Base-by-base conservation (phyloP, 2,113 vertebrate genomes). In the Aegithalos caudatus region DNA sequence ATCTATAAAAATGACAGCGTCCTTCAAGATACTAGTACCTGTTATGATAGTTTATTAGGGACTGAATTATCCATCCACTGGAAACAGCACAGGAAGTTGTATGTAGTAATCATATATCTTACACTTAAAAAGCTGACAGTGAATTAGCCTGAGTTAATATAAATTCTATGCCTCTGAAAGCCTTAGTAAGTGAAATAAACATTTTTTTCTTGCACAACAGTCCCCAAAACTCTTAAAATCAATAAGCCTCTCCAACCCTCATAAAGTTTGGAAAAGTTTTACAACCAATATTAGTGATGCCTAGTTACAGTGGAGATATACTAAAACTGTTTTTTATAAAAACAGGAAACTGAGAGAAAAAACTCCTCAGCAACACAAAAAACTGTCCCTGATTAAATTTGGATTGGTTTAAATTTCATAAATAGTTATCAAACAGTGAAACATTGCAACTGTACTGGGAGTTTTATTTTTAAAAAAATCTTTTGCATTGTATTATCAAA, bases 281-380 rank as follows among this genome's bases (percentile, higher is more conserved):
- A 66, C n/a, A 80, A 56, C 6, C 19, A 62, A 33, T 8, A 23
- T 47, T 42, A 81, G 50, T 27, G 33, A 57, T 74, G 10, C 15
- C 54, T 27, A 60, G 16, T 61, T 78, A 38, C 4, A 58, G 19
- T 35, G 29, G 9, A 0, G 0, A 65, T 45, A 56, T 19, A 65
- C 29, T 64, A 42, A 69, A 54, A 19, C 4, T 71, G 24, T 4
- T 61, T 73, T 88, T 72, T 19, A 69, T n/a, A 78, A 76, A 94
- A 91, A 42, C 5, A 66, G 50, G 9, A 80, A 53, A 78, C 5
- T 5, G 73, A 69, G 19, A 77, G 12, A 57, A 84, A 88, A 79
- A 62, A 58, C 9, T 24, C 16, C 58, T 10, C 16, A 66, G 20
- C 10, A 80, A 54, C 11, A 54, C 28, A 81, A 40, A 65, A 40